Conservation (phyloP, 2,888 invertebrate genomes). For the Leptinotarsa tumamoca region DNA sequence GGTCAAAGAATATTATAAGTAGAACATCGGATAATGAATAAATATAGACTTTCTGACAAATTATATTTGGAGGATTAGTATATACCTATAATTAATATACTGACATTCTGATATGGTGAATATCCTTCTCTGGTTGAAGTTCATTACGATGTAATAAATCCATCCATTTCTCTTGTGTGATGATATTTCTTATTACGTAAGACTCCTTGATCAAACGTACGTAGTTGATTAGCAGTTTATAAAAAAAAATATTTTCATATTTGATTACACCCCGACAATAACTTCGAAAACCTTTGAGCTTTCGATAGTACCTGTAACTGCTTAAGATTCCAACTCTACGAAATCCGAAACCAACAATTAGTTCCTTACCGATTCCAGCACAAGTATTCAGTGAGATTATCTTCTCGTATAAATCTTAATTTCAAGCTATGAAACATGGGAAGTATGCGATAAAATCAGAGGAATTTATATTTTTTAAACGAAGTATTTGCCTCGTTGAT, state of each 20-base stretch:
- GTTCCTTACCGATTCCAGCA: background rate
- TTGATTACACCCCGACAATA: background rate
- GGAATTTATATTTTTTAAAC: conserved; percentile 23
- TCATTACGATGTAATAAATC: too few relatives aligned
- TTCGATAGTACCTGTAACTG: background rate
- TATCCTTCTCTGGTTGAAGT: too few relatives aligned
- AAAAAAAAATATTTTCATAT: background rate
- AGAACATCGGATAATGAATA: too few relatives aligned
- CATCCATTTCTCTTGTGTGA: too few relatives aligned
- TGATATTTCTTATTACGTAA: too few relatives aligned
- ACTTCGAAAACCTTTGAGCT: background rate
- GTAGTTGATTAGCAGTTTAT: too few relatives aligned
- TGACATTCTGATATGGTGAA: too few relatives aligned
- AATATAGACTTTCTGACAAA: too few relatives aligned
- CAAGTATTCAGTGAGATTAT: conserved; percentile 17
- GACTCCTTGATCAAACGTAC: too few relatives aligned
- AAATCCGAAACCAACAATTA: conserved; percentile 18
- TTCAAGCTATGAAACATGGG: conserved; percentile 28
- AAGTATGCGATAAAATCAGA: conserved; percentile 26
- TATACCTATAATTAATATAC: too few relatives aligned
- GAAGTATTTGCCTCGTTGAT: conserved; percentile 28
- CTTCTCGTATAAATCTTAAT: conserved; percentile 24
- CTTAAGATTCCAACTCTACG: conserved; percentile 3
- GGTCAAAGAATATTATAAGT: too few relatives aligned
- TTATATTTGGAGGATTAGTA: too few relatives aligned